Evolutionary conservation across 2,888 invertebrate genomes (phyloP).

Genomic region (Drosophila neonasuta): DNA sequence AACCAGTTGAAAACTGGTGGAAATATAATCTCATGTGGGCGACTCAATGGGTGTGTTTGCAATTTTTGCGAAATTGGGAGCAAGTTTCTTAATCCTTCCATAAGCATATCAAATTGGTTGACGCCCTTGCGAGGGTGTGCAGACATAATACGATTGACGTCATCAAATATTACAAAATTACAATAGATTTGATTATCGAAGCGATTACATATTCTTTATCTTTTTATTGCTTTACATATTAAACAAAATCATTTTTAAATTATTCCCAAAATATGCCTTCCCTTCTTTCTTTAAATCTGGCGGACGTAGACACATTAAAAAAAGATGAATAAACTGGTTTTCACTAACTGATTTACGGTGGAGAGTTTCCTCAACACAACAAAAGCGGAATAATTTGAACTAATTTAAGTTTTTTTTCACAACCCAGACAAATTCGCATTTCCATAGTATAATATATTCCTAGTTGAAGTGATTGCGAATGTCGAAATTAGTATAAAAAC

Average conservation of each 20-base stretch:
- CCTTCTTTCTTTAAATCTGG: background rate
- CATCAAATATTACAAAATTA: background rate
- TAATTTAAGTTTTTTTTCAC: constrained; percentile 2
- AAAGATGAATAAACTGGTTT: constrained; percentile 1
- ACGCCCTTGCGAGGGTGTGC: background rate
- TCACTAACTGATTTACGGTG: background rate
- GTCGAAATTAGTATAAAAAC: constrained; percentile 1
- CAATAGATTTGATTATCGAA: background rate
- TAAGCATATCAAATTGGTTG: background rate
- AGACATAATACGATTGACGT: background rate
- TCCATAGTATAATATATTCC: constrained; percentile 1
- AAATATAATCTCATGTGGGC: constrained; percentile 31
- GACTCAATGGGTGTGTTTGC: constrained; percentile 15
- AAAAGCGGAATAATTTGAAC: constrained; percentile 2
- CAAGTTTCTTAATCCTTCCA: constrained; percentile 20
- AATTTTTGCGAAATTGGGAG: constrained; percentile 19
- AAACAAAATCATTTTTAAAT: background rate
- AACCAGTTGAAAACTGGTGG: constrained; percentile 7
- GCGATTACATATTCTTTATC: background rate
- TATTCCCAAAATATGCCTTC: background rate
- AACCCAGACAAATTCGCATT: background rate
- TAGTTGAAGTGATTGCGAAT: constrained; percentile 1
- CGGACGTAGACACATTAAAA: background rate
- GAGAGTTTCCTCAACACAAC: constrained; percentile 1
- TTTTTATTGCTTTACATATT: background rate